These are phyloP conservation scores for Acronicta psi DNA, from an alignment of 2,888 invertebrate genomes.

Conservation along the genomic window DNA sequence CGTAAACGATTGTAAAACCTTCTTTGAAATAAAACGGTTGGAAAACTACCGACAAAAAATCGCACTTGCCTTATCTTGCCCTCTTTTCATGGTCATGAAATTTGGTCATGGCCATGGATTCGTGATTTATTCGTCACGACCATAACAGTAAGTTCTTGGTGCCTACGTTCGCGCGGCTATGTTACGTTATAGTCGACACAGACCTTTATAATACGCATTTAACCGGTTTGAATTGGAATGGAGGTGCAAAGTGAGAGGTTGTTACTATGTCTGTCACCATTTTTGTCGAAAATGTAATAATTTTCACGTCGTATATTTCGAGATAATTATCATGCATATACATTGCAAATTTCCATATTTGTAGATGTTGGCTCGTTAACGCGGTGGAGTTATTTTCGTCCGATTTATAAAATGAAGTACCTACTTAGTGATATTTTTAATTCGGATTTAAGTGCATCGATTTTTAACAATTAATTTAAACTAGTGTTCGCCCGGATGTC, in stretches of 20 bases:
- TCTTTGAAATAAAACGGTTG: no score
- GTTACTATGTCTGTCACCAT: slow-evolving; percentile 23
- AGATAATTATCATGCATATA: slow-evolving; percentile 1
- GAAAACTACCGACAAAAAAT: no score
- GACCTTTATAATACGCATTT: not conserved
- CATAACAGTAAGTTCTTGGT: no score
- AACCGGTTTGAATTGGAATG: slow-evolving; percentile 19
- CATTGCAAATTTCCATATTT: not conserved
- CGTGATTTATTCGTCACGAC: no score
- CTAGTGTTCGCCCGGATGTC: no score
- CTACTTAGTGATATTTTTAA: no score
- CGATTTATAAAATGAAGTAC: not conserved
- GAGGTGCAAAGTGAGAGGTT: slow-evolving; percentile 28
- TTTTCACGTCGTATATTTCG: slow-evolving; percentile 2
- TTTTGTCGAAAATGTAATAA: slow-evolving; percentile 16
- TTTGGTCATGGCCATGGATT: no score
- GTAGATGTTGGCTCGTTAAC: not conserved
- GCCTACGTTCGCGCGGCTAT: not conserved
- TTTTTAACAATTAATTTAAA: no score
- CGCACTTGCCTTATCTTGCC: no score
- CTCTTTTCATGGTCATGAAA: no score
- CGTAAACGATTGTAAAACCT: no score
- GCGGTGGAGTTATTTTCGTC: not conserved
- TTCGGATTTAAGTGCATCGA: no score
- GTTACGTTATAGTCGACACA: not conserved